These are phyloP conservation scores for Vulpes vulpes DNA, from an alignment of 2,113 vertebrate species.

Conservation along the genomic window DNA sequence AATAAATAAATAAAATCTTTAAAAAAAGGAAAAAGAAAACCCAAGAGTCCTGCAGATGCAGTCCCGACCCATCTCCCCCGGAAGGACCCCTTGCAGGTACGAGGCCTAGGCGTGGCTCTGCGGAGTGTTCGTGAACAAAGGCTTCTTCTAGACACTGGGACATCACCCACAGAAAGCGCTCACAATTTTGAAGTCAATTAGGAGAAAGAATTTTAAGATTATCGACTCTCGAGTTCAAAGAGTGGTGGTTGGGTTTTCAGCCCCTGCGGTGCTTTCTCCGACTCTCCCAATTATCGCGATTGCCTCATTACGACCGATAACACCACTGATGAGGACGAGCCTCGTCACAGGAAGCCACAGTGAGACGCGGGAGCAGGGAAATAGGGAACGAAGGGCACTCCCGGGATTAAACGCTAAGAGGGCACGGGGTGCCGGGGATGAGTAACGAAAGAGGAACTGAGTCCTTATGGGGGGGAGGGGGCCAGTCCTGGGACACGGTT, in stretches of 20 bases:
- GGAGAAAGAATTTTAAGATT: not conserved
- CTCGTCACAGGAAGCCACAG: not conserved
- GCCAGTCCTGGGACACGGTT: not conserved
- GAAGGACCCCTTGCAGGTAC: not conserved
- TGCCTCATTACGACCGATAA: not conserved
- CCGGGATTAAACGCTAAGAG: not conserved
- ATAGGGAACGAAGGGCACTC: not conserved
- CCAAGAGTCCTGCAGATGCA: not conserved
- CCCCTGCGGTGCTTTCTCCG: not conserved
- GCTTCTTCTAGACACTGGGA: not conserved
- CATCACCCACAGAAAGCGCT: not conserved
- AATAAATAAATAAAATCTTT: too few relatives aligned
- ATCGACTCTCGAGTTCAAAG: not conserved
- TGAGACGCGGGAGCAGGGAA: not conserved
- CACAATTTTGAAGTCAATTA: not conserved
- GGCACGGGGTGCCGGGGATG: not conserved
- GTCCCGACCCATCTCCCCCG: not conserved
- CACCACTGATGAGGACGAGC: not conserved
- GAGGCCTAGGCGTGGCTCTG: not conserved
- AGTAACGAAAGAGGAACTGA: slow-evolving; percentile 41
- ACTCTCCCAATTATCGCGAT: not conserved
- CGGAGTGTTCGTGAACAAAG: not conserved
- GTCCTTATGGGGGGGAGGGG: not conserved
- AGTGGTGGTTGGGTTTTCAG: not conserved
- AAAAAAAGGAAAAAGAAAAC: too few relatives aligned